phyloP scores from a whole-genome alignment of 2,797 vertebrate genomes.

The Cyprinella venusta region DNA sequence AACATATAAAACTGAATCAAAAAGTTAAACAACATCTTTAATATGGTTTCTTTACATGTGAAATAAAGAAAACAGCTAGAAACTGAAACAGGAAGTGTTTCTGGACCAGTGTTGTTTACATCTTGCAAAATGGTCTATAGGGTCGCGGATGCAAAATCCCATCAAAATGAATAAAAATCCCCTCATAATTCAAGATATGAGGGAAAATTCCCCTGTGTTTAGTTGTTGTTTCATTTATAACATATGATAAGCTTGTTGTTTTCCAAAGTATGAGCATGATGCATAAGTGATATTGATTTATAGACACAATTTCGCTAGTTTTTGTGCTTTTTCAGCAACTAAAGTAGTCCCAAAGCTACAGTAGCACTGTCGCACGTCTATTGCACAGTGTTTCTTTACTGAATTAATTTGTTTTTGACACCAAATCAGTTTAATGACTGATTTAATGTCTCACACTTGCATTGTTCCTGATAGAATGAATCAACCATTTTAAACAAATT shows the following conservation, averaged over 20 bases:
- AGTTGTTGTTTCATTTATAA: background rate
- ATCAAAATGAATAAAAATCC: background rate
- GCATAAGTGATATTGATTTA: background rate
- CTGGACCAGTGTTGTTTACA: no score
- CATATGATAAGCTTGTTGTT: background rate
- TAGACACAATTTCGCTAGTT: background rate
- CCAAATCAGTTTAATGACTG: no score
- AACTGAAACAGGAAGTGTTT: no score
- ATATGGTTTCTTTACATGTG: no score
- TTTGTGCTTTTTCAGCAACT: background rate
- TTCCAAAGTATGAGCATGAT: background rate
- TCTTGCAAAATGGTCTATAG: no score
- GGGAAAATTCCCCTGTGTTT: no score
- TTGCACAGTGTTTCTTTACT: background rate
- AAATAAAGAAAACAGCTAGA: no score
- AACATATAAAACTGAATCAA: no score
- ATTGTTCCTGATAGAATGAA: background rate
- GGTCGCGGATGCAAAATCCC: no score
- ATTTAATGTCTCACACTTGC: background rate
- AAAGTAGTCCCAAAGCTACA: background rate
- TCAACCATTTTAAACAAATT: background rate
- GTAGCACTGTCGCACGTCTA: background rate
- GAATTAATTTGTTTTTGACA: background rate
- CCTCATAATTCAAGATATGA: background rate
- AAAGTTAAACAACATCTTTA: no score